Evolutionary conservation across 2,888 invertebrate species (phyloP).

Genomic region (Allygus modestus): DNA sequence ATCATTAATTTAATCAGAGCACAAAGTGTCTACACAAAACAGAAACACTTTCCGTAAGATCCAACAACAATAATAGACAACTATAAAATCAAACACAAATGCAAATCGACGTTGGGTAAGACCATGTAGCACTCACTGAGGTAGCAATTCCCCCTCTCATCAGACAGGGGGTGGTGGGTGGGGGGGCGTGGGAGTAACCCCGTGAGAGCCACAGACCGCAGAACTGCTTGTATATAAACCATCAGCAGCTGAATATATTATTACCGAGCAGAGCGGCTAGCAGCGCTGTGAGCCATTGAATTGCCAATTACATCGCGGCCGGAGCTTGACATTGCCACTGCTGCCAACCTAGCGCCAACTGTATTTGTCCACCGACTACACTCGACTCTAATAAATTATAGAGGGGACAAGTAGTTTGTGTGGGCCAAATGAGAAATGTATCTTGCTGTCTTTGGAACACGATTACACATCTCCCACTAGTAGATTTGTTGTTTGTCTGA

Average conservation of each 20-base stretch:
- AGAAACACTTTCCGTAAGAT: too few relatives aligned
- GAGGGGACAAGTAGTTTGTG: not conserved
- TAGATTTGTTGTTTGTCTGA: too few relatives aligned
- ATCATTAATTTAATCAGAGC: too few relatives aligned
- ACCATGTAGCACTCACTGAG: too few relatives aligned
- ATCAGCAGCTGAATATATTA: slow-evolving; percentile 35
- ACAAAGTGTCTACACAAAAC: too few relatives aligned
- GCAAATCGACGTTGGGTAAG: too few relatives aligned
- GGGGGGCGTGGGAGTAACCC: not conserved
- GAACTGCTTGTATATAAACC: slow-evolving; percentile 43
- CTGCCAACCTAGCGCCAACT: not conserved
- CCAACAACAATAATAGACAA: too few relatives aligned
- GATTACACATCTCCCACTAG: too few relatives aligned
- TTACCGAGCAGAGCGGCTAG: not conserved
- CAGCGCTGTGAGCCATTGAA: slow-evolving; percentile 36
- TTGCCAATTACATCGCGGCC: slow-evolving; percentile 27
- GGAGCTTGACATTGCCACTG: not conserved
- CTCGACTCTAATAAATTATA: not conserved
- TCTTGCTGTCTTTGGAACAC: not conserved
- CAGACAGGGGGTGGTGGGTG: not conserved
- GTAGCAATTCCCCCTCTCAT: too few relatives aligned
- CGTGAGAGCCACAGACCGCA: slow-evolving; percentile 21
- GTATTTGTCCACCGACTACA: not conserved
- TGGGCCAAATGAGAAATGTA: not conserved
- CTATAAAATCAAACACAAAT: too few relatives aligned